Evolutionary conservation across 2,888 invertebrate species (phyloP), one percentile per base, ranked within the genome.

Genomic region (Notodonta ziczac): DNA sequence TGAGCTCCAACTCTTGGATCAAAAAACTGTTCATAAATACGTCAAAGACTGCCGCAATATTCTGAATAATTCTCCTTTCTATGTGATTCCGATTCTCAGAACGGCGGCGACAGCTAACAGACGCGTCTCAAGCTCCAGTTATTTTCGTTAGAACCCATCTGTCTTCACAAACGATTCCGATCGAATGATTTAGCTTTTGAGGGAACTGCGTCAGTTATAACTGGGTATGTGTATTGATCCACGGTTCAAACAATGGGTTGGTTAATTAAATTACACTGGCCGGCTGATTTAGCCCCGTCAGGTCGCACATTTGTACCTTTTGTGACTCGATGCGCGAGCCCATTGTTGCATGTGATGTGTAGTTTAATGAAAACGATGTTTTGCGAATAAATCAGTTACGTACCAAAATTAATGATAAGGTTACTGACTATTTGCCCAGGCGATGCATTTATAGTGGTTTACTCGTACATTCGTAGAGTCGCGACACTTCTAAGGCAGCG

Each of bases 181-280:
- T 16, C 9, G 50, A 50, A 16, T 12, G 50, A 10, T 50, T 50
- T 16, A 50, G 50, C 50, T 50, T 50, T 50, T 50, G 50, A 50
- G 6, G 2, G 16, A 9, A 50, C 50, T 50, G 16, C 16, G 14
- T 16, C 50, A 16, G 16, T 50, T 50, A 14, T 16, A 16, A 50
- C 14, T 16, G 13, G 2, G 46, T 6, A 46, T 46, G 46, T 46
- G 46, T n/a, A 46, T n/a, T 46, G 46, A n/a, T 6, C 46, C 46
- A n/a, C 10, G 50, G 16, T 50, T 16, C 50, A 50, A 50, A 50
- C 50, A 52, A 52, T 52, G 52, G 52, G 24, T 52, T 35, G 13
- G 32, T 32, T 52, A 52, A 52, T 52, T 52, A 32, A 32, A 52
- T 52, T 52, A 52, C 52, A 32, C 32, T 32, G 52, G 32, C 32